Percentiles rank a stretch among this genome's conserved stretches.
phyloP scores from a whole-genome alignment of 2,888 invertebrate genomes.

The Amphimallon solstitiale region DNA sequence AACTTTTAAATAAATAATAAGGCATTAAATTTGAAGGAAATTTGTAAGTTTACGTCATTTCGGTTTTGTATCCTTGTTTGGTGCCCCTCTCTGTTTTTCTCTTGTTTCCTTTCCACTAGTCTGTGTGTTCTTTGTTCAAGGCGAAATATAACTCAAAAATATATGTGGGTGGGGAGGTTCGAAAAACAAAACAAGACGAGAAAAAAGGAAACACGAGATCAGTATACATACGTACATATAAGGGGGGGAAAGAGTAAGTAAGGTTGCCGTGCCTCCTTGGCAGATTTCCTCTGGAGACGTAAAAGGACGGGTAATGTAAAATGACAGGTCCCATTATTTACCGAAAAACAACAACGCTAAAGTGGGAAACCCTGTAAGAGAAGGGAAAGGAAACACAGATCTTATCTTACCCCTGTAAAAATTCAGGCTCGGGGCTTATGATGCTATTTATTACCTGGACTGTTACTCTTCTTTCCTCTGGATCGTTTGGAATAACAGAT shows the following conservation, averaged over 20 bases:
- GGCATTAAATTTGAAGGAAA: slow-evolving; percentile 46
- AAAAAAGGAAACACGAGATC: no score
- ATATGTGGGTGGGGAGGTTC: background rate
- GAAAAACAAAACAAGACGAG: background rate
- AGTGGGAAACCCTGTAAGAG: slow-evolving; percentile 63
- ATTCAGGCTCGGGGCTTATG: slow-evolving; percentile 46
- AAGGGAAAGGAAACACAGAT: slow-evolving; percentile 56
- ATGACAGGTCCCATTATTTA: slow-evolving; percentile 66
- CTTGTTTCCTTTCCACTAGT: background rate
- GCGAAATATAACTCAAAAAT: background rate
- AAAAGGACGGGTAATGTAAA: slow-evolving; percentile 61
- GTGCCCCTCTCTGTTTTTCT: slow-evolving; percentile 7
- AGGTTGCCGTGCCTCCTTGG: background rate
- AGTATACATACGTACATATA: no score
- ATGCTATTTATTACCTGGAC: slow-evolving; percentile 46
- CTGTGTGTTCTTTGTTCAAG: no score
- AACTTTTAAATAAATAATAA: slow-evolving; percentile 44
- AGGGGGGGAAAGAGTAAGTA: background rate
- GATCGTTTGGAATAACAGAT: background rate
- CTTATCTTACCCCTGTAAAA: slow-evolving; percentile 42
- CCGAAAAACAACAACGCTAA: slow-evolving; percentile 63
- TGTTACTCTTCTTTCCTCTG: slow-evolving; percentile 1
- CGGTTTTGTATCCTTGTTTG: slow-evolving; percentile 36
- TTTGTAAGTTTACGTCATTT: slow-evolving; percentile 44
- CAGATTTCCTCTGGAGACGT: slow-evolving; percentile 45